These are phyloP conservation scores for Eupeodes corollae DNA, from an alignment of 1,140 invertebrate genomes.

Conservation along the genomic window DNA sequence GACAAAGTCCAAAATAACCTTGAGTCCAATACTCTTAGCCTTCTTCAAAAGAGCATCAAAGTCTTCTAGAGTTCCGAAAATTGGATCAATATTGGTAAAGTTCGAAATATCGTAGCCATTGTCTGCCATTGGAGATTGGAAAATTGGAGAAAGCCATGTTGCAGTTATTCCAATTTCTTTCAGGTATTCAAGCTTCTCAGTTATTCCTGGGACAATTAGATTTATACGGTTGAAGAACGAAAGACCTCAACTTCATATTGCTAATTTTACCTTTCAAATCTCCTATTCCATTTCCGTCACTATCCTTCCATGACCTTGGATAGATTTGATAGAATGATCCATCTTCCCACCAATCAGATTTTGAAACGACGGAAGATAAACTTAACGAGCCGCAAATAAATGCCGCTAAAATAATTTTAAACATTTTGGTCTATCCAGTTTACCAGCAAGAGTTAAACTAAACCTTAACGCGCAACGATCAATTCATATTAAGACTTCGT, in stretches of 20 bases:
- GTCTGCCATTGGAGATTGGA: slow-evolving; percentile 54
- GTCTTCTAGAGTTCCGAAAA: slow-evolving; percentile 61
- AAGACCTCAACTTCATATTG: not conserved
- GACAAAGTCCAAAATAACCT: slow-evolving; percentile 33
- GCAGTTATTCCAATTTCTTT: slow-evolving; percentile 44
- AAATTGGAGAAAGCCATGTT: slow-evolving; percentile 62
- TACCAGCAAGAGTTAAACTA: too few species aligned
- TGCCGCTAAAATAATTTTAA: too few species aligned
- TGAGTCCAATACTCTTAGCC: slow-evolving; percentile 46
- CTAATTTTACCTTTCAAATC: slow-evolving; percentile 43
- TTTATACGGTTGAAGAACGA: not conserved
- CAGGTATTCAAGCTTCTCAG: slow-evolving; percentile 41
- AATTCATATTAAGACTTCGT: too few species aligned
- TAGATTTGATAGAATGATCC: slow-evolving; percentile 66
- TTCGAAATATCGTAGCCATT: slow-evolving; percentile 67
- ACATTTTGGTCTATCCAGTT: too few species aligned
- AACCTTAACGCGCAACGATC: too few species aligned
- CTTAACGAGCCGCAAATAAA: too few species aligned
- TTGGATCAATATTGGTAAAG: slow-evolving; percentile 55
- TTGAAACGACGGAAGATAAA: too few species aligned
- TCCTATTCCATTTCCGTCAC: slow-evolving; percentile 59
- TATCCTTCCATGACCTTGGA: slow-evolving; percentile 61
- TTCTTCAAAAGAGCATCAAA: slow-evolving; percentile 50
- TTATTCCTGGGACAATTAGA: slow-evolving; percentile 41
- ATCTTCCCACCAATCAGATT: slow-evolving; percentile 58